Evolutionary conservation across 2,888 invertebrate genomes (phyloP).

Genomic region (Sturmia bella): DNA sequence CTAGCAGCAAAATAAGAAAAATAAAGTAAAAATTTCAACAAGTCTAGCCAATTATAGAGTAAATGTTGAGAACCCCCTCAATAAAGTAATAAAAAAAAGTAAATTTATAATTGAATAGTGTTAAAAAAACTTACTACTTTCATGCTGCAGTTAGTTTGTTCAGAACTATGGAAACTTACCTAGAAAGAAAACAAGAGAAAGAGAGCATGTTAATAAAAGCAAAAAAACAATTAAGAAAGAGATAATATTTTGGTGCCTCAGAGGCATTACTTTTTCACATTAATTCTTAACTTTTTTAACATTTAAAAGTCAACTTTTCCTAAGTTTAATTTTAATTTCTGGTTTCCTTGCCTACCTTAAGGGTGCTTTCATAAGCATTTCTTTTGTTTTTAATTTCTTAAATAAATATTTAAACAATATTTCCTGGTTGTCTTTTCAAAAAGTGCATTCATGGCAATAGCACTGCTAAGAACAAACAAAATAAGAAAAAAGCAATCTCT

Average conservation of each 20-base stretch:
- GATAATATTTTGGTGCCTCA: not conserved
- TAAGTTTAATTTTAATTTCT: slow-evolving; percentile 22
- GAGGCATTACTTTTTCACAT: not conserved
- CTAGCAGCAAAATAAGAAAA: slow-evolving; percentile 39
- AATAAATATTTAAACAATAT: slow-evolving; percentile 68
- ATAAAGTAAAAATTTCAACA: slow-evolving; percentile 42
- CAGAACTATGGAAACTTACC: slow-evolving; percentile 57
- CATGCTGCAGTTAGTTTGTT: slow-evolving; percentile 10
- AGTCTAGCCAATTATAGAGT: slow-evolving; percentile 63
- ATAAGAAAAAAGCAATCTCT: slow-evolving; percentile 57
- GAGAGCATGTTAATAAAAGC: not conserved
- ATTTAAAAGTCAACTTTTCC: not conserved
- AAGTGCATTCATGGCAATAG: slow-evolving; percentile 66
- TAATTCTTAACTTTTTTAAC: not conserved
- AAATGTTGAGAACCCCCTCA: not conserved
- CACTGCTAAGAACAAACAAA: slow-evolving; percentile 46
- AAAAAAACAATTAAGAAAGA: not conserved
- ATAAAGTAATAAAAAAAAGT: slow-evolving; percentile 7
- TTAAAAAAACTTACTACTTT: slow-evolving; percentile 59
- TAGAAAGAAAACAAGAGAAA: slow-evolving; percentile 44
- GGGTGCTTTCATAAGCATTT: slow-evolving; percentile 44
- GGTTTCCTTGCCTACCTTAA: slow-evolving; percentile 48
- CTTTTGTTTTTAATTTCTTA: slow-evolving; percentile 66
- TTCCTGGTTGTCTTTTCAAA: slow-evolving; percentile 53
- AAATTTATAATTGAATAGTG: slow-evolving; percentile 47